Base-by-base conservation (phyloP, 1,140 invertebrate genomes). In the Trichonephila clavipes region DNA sequence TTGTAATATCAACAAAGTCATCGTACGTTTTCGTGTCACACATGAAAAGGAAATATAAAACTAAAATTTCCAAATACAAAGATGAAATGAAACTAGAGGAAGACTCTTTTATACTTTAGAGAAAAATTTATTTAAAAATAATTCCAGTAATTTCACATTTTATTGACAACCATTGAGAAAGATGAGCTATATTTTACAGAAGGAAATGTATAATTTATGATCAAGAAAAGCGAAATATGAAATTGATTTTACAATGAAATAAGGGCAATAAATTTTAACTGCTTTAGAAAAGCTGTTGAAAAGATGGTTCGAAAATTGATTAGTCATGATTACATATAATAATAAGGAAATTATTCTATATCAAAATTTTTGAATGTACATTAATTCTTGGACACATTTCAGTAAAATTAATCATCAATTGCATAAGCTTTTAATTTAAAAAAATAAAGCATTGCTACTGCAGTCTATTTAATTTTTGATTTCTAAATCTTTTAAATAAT, bases 121-220 rank as follows among this genome's bases (percentile, higher is more conserved):
- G 72, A 28, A 77, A 77, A 72, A 34, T 34, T 16, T 18, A 34
- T 28, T 19, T 34, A 28, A 18, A 77, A 14, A 77, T 12, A 34
- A 34, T 77, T 18, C 28, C 34, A 34, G 28, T 16, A 77, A 77
- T 77, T 14, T 77, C 34, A 34, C 28, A 16, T 24, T 72, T 77
- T 77, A 77, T 77, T 77, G 72, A 77, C 34, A 28, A 77, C 18
- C 72, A 77, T 77, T 77, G 34, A 77, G 28, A 34, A 77, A 16
- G 16, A 77, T 77, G 72, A 77, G 72, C 16, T 77, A 77, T 77
- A 28, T 34, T 18, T 40, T 6, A 77, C 14, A 16, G 34, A 8
- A 28, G 72, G 19, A 77, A 77, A 77, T 40, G 19, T 77, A 28
- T 40, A 40, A 28, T 77, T 77, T 77, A 77, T 40, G 18, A 40